Base-by-base conservation (phyloP, 2,113 vertebrate genomes). In the Enhydra lutris region DNA sequence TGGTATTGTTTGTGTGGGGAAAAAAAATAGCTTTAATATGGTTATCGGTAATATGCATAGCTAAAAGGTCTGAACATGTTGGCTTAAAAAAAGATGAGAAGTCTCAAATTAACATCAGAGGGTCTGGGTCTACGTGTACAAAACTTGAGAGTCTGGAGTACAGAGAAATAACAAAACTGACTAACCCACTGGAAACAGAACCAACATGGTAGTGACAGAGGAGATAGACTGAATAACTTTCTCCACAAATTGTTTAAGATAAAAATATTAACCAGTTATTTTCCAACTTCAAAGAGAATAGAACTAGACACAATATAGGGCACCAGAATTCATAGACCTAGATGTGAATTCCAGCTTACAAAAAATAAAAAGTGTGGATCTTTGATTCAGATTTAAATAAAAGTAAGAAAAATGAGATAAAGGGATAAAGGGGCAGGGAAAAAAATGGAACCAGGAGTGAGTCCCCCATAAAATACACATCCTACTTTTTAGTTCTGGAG, bases 311-410 rank as follows among this genome's bases (percentile, higher is more conserved):
- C 23, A 47, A 79, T 6, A 57, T 36, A 91, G 76, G 80, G 23
- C 24, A 17, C n/a, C 26, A 36, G 24, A 73, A 69, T 74, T 21
- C 59, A 24, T 84, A 88, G n/a, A 76, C 47, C n/a, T 85, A 26
- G 63, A 95, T 96, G 93, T 92, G 73, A 95, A 76, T 86, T 94
- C 21, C 29, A 79, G 47, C 50, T 92, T 45, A 91, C 50, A 87
- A 81, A 42, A 81, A 94, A 47, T 65, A 67, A 91, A 74, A 87
- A 24, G 14, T 57, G 31, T 52, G 24, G 20, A 79, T 87, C 52
- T 73, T 73, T 84, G 57, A 36, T 86, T 78, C 11, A 42, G 0
- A 73, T 76, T 92, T 85, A 74, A 84, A 71, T 82, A 78, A 73
- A 94, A 91, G 79, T 45, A 81, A 52, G 74, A 91, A 82, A 94